Evolutionary conservation across 2,888 invertebrate genomes (phyloP).

Genomic region (Clunio marinus): DNA sequence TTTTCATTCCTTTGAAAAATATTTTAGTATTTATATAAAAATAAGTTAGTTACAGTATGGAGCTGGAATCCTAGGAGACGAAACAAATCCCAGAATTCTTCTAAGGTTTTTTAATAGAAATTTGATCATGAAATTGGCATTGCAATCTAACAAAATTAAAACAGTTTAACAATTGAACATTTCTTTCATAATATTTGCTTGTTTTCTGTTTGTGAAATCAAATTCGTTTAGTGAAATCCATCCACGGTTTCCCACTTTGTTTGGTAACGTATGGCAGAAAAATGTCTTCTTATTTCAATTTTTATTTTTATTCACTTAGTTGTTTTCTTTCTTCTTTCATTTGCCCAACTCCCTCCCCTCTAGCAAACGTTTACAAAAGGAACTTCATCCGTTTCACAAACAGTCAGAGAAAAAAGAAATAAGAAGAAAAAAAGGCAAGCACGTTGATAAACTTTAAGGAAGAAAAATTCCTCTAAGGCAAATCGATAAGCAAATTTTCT

Average conservation of each 20-base stretch:
- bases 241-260: not conserved
- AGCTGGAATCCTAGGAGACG: too few species aligned
- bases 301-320: not conserved
- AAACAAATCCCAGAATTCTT: too few species aligned
- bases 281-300: not conserved
- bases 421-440: not conserved
- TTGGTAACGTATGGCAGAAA: not conserved
- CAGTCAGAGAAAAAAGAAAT: not conserved
- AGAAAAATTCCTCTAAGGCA: not conserved
- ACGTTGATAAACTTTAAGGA: not conserved
- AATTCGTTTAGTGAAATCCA: not conserved
- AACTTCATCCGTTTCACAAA: not conserved
- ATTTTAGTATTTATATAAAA: too few species aligned
- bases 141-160: too few species aligned
- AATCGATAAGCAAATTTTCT: constrained; percentile 6
- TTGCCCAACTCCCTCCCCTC: not conserved
- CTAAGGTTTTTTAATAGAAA: not conserved
- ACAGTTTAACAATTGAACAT: too few species aligned
- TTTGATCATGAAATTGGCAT: too few species aligned
- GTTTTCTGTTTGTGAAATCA: not conserved
- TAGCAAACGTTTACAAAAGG: not conserved
- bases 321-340: not conserved
- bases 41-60: too few species aligned
- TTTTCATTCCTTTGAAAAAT: too few species aligned
- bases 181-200: not conserved